Conservation (phyloP, 2,888 invertebrate species). For the Sesia apiformis region DNA sequence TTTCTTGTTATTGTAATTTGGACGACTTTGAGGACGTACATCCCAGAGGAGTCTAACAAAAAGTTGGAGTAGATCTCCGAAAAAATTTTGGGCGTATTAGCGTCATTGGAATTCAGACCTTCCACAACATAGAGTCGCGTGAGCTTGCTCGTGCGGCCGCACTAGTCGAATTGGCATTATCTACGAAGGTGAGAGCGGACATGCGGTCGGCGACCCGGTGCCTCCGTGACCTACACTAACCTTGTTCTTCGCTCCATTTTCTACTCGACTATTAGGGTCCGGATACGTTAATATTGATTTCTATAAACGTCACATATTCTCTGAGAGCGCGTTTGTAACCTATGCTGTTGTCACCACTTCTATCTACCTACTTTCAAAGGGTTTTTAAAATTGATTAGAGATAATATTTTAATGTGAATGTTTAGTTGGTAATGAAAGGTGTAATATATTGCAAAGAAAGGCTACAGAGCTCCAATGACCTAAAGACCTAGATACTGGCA, state of each 20-base stretch:
- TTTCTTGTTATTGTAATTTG: too few relatives aligned
- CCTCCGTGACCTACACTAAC: conserved; percentile 16
- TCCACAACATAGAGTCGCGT: conserved; percentile 34
- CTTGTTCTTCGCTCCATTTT: conserved; percentile 13
- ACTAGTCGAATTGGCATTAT: conserved; percentile 57
- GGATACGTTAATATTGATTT: conserved; percentile 7
- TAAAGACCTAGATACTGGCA: too few relatives aligned
- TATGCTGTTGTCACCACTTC: background rate
- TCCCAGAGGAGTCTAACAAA: too few relatives aligned
- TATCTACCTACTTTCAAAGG: background rate
- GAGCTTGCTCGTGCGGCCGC: conserved; percentile 20
- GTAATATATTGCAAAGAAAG: too few relatives aligned
- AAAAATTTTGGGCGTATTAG: too few relatives aligned
- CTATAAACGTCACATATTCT: background rate
- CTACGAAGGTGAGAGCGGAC: conserved; percentile 67
- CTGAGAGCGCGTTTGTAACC: background rate
- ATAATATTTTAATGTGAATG: too few relatives aligned
- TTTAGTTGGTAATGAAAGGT: too few relatives aligned
- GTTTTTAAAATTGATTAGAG: too few relatives aligned
- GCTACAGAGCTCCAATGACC: too few relatives aligned
- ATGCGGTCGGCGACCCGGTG: conserved; percentile 57
- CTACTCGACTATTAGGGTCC: conserved; percentile 7
- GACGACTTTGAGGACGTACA: too few relatives aligned
- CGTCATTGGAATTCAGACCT: conserved; percentile 19
- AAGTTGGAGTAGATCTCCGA: too few relatives aligned